A percentile compares a stretch with the other conserved stretches of the same genome.
These are phyloP conservation scores for Pseudorasbora parva DNA, from an alignment of 2,113 vertebrate genomes.

Conservation along the genomic window DNA sequence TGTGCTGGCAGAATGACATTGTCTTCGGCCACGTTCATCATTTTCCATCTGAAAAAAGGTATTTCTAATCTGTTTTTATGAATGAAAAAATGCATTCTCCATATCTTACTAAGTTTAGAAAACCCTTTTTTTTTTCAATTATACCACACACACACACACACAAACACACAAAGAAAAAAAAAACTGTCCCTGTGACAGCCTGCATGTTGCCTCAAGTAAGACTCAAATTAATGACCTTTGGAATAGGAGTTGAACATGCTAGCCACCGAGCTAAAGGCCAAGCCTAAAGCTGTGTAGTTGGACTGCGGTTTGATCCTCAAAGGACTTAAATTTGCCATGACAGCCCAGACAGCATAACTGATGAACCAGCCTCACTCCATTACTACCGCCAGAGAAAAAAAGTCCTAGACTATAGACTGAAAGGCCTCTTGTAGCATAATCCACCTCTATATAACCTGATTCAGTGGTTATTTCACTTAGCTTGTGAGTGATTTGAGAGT, in stretches of 20 bases:
- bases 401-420: background rate
- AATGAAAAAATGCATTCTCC: background rate
- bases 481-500: background rate
- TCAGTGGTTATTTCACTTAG: conserved; percentile 7
- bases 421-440: background rate
- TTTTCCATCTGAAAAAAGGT: background rate
- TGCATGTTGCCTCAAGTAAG: conserved; percentile 6
- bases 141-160: too few relatives aligned
- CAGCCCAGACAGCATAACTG: conserved; percentile 38
- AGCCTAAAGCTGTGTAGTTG: conserved; percentile 25
- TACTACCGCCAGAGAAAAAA: background rate
- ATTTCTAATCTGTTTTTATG: background rate
- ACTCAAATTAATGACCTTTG: conserved; percentile 29
- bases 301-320: conserved; percentile 35
- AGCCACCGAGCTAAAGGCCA: conserved; percentile 31
- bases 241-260: conserved; percentile 24
- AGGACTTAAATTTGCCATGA: conserved; percentile 26
- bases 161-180: too few relatives aligned
- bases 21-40: background rate
- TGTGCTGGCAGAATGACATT: background rate
- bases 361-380: conserved; percentile 30
- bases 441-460: conserved; percentile 20
- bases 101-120: background rate
- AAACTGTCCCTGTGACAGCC: background rate
- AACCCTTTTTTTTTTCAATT: background rate